Evolutionary conservation across 2,888 invertebrate genomes (phyloP).

Genomic region (Chymomyza fuscimana): DNA sequence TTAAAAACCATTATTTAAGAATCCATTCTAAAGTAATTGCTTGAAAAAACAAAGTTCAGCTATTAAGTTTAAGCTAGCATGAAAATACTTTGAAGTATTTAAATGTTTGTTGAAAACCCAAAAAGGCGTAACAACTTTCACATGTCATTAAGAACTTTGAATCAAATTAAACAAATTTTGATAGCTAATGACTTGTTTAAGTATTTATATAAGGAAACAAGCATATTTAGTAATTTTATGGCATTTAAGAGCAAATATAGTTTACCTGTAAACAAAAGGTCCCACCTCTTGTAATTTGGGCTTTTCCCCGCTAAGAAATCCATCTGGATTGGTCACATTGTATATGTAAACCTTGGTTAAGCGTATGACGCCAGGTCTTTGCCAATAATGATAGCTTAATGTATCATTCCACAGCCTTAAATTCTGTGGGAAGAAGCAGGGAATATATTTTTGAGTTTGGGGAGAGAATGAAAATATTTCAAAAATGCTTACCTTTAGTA

Average conservation of each 20-base stretch:
- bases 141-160: slow-evolving; percentile 5
- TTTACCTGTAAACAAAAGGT: slow-evolving; percentile 92
- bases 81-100: slow-evolving; percentile 38
- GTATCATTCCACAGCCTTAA: slow-evolving; percentile 91
- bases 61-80: slow-evolving; percentile 44
- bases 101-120: slow-evolving; percentile 30
- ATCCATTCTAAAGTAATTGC: slow-evolving; percentile 42
- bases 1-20: not conserved
- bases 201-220: not conserved
- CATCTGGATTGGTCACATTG: slow-evolving; percentile 92
- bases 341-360: slow-evolving; percentile 93
- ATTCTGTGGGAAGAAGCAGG: slow-evolving; percentile 83
- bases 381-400: slow-evolving; percentile 93
- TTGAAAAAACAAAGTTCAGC: slow-evolving; percentile 55
- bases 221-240: not conserved
- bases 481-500: slow-evolving; percentile 91
- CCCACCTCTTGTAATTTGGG: slow-evolving; percentile 91
- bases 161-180: not conserved
- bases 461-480: too few species aligned
- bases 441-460: too few species aligned
- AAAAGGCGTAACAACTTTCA: slow-evolving; percentile 55
- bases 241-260: slow-evolving; percentile 19
- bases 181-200: not conserved
- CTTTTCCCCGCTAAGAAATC: slow-evolving; percentile 88
- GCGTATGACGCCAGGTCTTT: slow-evolving; percentile 90